These are phyloP conservation scores for Chydorus sphaericus DNA, from an alignment of 2,888 invertebrate genomes.

Conservation along the genomic window DNA sequence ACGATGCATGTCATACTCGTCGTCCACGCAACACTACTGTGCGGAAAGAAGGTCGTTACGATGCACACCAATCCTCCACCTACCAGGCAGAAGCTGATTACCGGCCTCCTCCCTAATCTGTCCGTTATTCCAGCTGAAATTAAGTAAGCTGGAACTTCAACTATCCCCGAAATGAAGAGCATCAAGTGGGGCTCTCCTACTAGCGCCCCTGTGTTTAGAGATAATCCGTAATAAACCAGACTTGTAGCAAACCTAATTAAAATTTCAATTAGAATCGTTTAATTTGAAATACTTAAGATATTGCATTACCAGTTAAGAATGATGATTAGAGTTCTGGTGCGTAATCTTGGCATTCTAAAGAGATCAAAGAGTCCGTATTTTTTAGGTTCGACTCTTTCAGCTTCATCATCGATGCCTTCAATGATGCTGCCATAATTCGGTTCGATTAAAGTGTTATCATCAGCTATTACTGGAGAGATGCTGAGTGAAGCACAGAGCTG, in stretches of 20 bases:
- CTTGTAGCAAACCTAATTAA: constrained; percentile 54
- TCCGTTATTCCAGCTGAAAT: constrained; percentile 57
- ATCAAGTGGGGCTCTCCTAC: constrained; percentile 67
- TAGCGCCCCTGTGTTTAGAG: constrained; percentile 63
- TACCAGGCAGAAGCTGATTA: constrained; percentile 62
- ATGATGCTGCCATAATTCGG: no score
- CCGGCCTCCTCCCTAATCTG: constrained; percentile 53
- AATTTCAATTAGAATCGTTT: not conserved
- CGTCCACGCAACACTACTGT: not conserved
- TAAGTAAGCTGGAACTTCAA: constrained; percentile 66
- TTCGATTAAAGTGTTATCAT: no score
- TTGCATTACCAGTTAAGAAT: constrained; percentile 67
- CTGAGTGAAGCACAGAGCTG: not conserved
- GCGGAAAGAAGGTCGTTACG: constrained; percentile 48
- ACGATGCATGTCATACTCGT: constrained; percentile 9
- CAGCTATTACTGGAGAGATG: no score
- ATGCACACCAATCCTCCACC: constrained; percentile 63
- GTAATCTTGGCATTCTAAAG: constrained; percentile 63
- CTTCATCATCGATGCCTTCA: no score
- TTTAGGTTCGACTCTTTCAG: not conserved
- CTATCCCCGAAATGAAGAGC: constrained; percentile 58
- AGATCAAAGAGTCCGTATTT: constrained; percentile 28
- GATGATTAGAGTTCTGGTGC: constrained; percentile 62
- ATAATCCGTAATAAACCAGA: constrained; percentile 69
- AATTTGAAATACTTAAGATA: constrained; percentile 28